Base-by-base conservation (phyloP, 2,797 vertebrate genomes). In the Sebastes dallii region DNA sequence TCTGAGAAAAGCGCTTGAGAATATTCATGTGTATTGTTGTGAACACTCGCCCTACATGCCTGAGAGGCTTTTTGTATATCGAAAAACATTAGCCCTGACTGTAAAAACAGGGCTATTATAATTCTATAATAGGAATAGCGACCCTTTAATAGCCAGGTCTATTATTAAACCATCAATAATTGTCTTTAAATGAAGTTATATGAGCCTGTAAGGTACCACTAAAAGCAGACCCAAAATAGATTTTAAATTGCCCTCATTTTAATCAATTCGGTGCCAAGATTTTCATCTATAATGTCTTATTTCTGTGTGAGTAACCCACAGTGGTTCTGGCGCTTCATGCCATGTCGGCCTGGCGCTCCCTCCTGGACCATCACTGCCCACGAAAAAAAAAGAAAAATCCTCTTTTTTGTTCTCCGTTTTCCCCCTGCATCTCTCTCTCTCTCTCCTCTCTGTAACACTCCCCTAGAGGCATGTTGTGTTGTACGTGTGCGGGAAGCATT, bases 401-500 rank as follows among this genome's bases (percentile, higher is more conserved):
- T 65, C 59, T 83, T 66, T 24, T 30, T 56, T 32, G 11, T 67
- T 72, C 74, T 70, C 39, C 27, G 13, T 62, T 55, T 16, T 16
- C 71, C 24, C 46, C 64, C 39, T 68, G 46, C 27, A n/a, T 29
- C 65, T 24, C 75, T 70, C 73, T 61, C 27, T 24, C 75, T 70
- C 73, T 65, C 68, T 69, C 75, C 54, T 76, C 61, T 78, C 52
- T 29, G 25, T 72, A 66, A 76, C 76, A 52, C 67, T 24, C 71
- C 77, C 88, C 83, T 6, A 2, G 66, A 80, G 91, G 79, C 81
- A 36, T 5, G 12, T 27, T 67, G 72, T 72, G 72, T 69, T 74
- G 56, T 71, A 54, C 67, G 59, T 42, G 77, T 56, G 67, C 72
- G 75, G 77, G 75, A 83, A 87, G 83, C 82, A 71, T 90, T 89